Percentiles rank a stretch among this genome's conserved stretches.
Evolutionary conservation across 2,113 vertebrate species (phyloP).

Genomic region (Notothenia rossii): DNA sequence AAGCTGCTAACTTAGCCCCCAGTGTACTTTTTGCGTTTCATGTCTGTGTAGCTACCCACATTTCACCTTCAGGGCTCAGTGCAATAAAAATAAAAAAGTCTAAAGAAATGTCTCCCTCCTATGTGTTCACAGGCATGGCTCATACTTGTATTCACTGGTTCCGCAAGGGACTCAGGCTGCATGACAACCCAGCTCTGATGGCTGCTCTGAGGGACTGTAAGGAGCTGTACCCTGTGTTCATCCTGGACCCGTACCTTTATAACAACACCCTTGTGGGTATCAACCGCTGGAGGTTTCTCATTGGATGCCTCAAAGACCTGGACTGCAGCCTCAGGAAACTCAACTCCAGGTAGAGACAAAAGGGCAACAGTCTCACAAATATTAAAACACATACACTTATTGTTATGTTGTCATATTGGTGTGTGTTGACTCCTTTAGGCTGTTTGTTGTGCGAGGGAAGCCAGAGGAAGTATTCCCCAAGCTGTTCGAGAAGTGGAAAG

Average conservation of each 20-base stretch:
- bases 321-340: conserved; percentile 79
- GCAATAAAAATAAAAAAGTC: background rate
- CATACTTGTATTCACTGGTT: conserved; percentile 84
- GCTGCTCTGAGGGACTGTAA: conserved; percentile 71
- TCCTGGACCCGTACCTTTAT: conserved; percentile 77
- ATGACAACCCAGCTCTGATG: conserved; percentile 81
- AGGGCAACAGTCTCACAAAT: background rate
- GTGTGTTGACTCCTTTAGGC: conserved; percentile 56
- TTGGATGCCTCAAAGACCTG: conserved; percentile 77
- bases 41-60: background rate
- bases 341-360: conserved; percentile 75
- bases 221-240: conserved; percentile 81
- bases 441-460: conserved; percentile 79
- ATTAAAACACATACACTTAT: background rate
- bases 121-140: conserved; percentile 59
- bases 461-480: conserved; percentile 78
- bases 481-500: conserved; percentile 78
- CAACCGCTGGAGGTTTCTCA: conserved; percentile 77
- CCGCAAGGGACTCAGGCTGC: conserved; percentile 82
- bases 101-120: background rate
- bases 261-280: conserved; percentile 53
- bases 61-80: background rate
- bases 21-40: background rate
- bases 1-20: background rate
- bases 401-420: background rate